A percentile compares a stretch with the other conserved stretches of the same genome.
Conservation (phyloP, 1,140 invertebrate species). For the Archegozetes longisetosus region DNA sequence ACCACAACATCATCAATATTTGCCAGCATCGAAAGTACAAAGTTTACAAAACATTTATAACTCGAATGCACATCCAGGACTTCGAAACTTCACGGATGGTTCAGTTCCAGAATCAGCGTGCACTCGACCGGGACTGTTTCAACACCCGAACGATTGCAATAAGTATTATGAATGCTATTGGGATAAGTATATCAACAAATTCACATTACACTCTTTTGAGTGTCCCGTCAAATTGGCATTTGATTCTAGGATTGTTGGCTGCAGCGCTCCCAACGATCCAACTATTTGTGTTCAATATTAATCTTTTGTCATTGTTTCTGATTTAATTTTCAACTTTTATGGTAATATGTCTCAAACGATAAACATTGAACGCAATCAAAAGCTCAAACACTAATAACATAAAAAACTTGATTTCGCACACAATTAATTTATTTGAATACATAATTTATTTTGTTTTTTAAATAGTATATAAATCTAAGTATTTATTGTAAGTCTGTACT, state of each 20-base stretch:
- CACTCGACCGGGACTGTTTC: conserved; percentile 56
- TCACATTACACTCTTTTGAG: conserved; percentile 57
- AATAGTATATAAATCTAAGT: background rate
- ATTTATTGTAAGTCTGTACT: background rate
- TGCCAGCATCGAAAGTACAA: background rate
- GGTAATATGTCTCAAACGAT: too few species aligned
- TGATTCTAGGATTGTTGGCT: conserved; percentile 51
- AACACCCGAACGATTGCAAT: conserved; percentile 61
- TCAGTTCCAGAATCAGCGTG: conserved; percentile 36
- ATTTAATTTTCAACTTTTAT: too few species aligned
- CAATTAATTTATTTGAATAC: background rate
- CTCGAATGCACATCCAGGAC: background rate
- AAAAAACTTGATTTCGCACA: background rate
- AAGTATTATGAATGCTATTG: conserved; percentile 71
- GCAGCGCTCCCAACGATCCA: conserved; percentile 25
- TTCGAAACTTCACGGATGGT: conserved; percentile 6
- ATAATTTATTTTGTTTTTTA: background rate
- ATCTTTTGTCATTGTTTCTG: too few species aligned
- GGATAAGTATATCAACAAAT: conserved; percentile 59
- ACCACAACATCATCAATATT: background rate
- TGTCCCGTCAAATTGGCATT: conserved; percentile 60
- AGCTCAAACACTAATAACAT: background rate
- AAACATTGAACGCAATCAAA: background rate
- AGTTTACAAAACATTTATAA: background rate
- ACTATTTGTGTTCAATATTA: conserved; percentile 18